Percentiles rank a stretch among this genome's conserved stretches.
These are phyloP conservation scores for Seriola dumerili DNA, from an alignment of 2,113 vertebrate genomes.

Conservation along the genomic window DNA sequence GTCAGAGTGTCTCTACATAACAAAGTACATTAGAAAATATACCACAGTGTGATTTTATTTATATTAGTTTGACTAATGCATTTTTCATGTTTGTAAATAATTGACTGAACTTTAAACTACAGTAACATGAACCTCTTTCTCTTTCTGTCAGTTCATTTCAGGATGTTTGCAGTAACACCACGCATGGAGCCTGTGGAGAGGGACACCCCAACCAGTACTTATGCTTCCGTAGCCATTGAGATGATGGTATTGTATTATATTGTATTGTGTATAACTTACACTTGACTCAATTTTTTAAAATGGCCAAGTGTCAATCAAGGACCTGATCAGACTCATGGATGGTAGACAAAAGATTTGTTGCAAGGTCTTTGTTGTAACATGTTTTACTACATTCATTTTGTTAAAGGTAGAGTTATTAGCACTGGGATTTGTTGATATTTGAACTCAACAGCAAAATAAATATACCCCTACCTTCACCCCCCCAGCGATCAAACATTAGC, in stretches of 20 bases:
- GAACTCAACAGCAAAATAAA: no score
- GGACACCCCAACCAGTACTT: neutral
- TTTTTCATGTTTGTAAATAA: neutral
- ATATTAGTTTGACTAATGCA: neutral
- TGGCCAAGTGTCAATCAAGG: no score
- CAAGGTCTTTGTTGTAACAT: neutral
- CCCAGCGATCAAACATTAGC: no score
- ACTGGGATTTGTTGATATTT: no score
- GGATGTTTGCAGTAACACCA: constrained; percentile 79
- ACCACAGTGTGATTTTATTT: neutral
- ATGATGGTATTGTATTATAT: constrained; percentile 71
- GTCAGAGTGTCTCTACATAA: neutral
- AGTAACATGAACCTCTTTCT: neutral
- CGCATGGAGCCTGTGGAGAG: constrained; percentile 68
- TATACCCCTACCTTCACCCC: no score
- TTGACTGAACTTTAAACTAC: neutral
- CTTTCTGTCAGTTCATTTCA: constrained; percentile 76
- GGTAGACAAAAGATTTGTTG: neutral
- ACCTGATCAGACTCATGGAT: no score
- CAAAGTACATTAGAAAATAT: neutral
- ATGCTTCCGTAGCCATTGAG: constrained; percentile 69
- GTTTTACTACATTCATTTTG: neutral
- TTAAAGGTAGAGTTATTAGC: no score
- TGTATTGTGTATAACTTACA: no score
- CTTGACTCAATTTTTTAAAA: no score